Evolutionary conservation across 2,888 invertebrate species (phyloP).

Genomic region (Tanypteryx hageni): DNA sequence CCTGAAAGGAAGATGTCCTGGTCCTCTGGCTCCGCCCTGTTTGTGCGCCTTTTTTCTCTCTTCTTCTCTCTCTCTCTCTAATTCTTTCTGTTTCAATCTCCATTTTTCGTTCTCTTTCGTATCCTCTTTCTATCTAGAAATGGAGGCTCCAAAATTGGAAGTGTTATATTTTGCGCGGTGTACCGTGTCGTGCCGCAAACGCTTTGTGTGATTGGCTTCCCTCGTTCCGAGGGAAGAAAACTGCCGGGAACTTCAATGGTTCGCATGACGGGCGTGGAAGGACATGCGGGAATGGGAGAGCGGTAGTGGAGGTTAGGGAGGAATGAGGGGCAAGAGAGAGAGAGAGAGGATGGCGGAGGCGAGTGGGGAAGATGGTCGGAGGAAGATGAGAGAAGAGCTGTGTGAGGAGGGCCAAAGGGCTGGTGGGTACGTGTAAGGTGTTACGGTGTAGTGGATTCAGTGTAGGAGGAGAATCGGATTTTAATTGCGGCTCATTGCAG

Average conservation of each 20-base stretch:
- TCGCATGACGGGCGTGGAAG: background rate
- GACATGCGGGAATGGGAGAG: background rate
- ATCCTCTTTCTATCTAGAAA: background rate
- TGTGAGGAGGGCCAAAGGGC: too few species aligned
- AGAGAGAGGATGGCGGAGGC: too few species aligned
- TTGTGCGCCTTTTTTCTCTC: background rate
- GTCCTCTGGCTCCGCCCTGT: too few species aligned
- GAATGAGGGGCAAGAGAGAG: too few species aligned
- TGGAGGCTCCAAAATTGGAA: background rate
- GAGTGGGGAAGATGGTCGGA: too few species aligned
- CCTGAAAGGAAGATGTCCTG: too few species aligned
- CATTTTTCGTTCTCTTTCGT: background rate
- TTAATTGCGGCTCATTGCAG: background rate
- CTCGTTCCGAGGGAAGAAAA: background rate
- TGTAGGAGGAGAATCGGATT: background rate
- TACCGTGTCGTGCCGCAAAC: background rate
- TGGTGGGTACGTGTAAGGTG: background rate
- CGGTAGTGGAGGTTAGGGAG: too few species aligned
- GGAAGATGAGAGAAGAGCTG: too few species aligned
- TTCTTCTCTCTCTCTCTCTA: background rate
- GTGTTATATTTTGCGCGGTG: background rate
- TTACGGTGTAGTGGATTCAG: background rate
- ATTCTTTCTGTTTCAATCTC: background rate
- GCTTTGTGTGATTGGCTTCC: background rate
- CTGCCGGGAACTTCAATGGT: too few species aligned